A percentile compares a stretch with the other conserved stretches of the same genome.
phyloP scores from a whole-genome alignment of 1,140 invertebrate species.

The Camponotus pennsylvanicus region DNA sequence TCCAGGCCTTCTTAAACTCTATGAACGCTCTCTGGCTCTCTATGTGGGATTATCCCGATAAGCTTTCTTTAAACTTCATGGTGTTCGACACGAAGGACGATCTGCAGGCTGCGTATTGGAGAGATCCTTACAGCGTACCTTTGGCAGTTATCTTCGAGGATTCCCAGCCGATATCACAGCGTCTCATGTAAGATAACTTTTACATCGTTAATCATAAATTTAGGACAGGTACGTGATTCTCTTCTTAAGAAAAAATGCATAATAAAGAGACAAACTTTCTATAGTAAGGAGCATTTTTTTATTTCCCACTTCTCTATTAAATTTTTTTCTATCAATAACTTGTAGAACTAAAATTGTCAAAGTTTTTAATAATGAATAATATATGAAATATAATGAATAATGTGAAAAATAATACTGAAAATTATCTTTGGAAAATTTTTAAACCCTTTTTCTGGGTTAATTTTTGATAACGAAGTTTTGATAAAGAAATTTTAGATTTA shows the following conservation, averaged over 20 bases:
- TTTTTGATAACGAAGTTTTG: neutral
- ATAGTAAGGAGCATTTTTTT: neutral
- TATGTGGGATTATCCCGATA: conserved; percentile 85
- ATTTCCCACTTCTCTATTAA: neutral
- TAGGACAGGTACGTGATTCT: neutral
- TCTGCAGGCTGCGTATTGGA: conserved; percentile 90
- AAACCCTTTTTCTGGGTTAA: neutral
- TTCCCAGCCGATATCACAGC: conserved; percentile 85
- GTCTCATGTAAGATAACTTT: conserved; percentile 86
- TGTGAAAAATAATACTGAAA: neutral
- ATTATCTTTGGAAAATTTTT: neutral
- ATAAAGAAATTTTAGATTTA: neutral
- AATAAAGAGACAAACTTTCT: neutral
- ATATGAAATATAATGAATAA: neutral
- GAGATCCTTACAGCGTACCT: conserved; percentile 88
- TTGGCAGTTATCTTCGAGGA: conserved; percentile 90
- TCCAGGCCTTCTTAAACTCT: conserved; percentile 89
- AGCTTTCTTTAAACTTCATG: conserved; percentile 88
- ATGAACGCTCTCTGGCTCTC: conserved; percentile 88
- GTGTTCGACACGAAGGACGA: conserved; percentile 89
- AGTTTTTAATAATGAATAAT: neutral
- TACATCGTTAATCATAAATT: conserved; percentile 16
- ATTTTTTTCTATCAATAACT: neutral
- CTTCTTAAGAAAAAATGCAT: neutral
- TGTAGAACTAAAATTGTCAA: too few relatives aligned